Evolutionary conservation across 2,113 vertebrate species (phyloP).

Genomic region (Toxotes chatareus): DNA sequence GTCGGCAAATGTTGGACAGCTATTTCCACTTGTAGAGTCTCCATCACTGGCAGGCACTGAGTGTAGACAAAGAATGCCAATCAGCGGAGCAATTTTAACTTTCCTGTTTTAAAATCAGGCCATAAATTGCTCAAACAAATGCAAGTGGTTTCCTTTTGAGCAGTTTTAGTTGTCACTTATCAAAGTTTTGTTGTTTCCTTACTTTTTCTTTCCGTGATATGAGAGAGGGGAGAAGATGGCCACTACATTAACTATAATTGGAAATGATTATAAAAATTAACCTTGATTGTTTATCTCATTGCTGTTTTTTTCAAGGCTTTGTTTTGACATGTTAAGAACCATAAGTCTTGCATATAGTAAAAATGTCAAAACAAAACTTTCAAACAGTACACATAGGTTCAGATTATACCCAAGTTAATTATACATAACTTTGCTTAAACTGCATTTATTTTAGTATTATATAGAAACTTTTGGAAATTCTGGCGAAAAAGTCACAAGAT

Average conservation of each 20-base stretch:
- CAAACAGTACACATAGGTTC: not conserved
- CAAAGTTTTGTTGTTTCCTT: not conserved
- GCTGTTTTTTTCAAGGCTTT: not conserved
- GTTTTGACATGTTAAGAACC: too few relatives aligned
- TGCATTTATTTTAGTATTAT: not conserved
- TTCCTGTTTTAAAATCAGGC: not conserved
- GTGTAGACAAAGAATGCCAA: constrained; percentile 8
- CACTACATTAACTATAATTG: not conserved
- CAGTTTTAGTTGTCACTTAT: not conserved
- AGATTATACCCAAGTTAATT: not conserved
- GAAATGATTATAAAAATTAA: not conserved
- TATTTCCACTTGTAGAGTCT: constrained; percentile 38
- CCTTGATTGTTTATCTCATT: not conserved
- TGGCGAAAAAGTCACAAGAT: not conserved
- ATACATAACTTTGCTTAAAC: not conserved
- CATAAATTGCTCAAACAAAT: constrained; percentile 7
- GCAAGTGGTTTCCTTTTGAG: not conserved
- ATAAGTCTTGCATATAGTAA: not conserved
- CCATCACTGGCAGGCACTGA: constrained; percentile 38
- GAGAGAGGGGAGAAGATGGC: not conserved
- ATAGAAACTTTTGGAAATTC: not conserved
- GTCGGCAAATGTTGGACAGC: constrained; percentile 44
- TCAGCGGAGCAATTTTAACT: constrained; percentile 14
- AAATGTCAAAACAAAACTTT: not conserved
- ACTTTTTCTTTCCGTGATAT: not conserved